Evolutionary conservation across 2,797 vertebrate genomes (phyloP).

Genomic region (Gymnothorax reevesii): DNA sequence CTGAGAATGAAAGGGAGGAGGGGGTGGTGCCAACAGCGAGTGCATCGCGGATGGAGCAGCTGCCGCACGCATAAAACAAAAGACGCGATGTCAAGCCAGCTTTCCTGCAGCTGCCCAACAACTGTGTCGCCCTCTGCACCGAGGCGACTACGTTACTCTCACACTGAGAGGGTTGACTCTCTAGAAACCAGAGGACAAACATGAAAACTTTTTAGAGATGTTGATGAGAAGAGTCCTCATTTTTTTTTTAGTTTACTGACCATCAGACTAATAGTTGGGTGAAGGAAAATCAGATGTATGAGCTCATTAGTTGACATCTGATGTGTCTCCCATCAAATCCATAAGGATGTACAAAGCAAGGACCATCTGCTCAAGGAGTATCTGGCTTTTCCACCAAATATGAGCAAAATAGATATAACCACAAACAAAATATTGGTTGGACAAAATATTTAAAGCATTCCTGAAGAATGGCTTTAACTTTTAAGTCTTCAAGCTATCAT

Average conservation of each 20-base stretch:
- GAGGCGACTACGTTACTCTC: neutral
- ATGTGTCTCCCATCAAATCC: neutral
- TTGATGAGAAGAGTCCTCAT: neutral
- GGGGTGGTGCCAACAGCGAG: neutral
- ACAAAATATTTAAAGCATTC: no score
- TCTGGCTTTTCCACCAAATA: neutral
- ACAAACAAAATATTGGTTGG: no score
- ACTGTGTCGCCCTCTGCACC: neutral
- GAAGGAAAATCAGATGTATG: neutral
- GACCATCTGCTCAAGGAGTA: neutral
- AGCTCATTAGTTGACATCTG: neutral
- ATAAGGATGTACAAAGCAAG: neutral
- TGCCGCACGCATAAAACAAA: constrained; percentile 18
- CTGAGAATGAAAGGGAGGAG: neutral
- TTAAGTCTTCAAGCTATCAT: no score
- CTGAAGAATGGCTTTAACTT: no score
- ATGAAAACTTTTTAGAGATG: neutral
- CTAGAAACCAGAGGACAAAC: neutral
- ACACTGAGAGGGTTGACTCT: neutral
- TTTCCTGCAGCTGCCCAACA: constrained; percentile 23
- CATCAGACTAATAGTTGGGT: neutral
- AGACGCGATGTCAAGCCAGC: constrained; percentile 9
- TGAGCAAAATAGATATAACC: no score
- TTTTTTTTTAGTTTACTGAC: neutral
- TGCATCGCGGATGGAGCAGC: constrained; percentile 6